phyloP scores from a whole-genome alignment of 1,140 invertebrate genomes.

The Zophobas morio region DNA sequence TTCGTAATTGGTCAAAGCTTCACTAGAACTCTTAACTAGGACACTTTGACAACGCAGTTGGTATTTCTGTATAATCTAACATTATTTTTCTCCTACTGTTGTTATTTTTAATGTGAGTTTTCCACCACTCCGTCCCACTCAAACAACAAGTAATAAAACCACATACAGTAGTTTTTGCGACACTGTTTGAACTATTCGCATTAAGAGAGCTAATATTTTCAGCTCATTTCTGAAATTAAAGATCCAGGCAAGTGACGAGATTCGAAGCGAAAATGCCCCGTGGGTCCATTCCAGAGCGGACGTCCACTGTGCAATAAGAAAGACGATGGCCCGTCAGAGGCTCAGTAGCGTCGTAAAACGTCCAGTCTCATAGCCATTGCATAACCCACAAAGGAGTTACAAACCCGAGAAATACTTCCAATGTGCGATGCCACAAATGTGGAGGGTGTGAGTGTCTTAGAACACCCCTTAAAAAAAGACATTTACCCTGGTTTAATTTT shows the following conservation, averaged over 20 bases:
- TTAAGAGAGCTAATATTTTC: background rate
- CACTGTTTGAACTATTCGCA: background rate
- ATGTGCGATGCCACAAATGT: slow-evolving; percentile 37
- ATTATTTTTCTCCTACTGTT: too few species aligned
- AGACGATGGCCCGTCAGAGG: slow-evolving; percentile 38
- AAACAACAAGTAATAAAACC: too few species aligned
- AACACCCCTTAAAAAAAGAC: background rate
- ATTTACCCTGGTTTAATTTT: too few species aligned
- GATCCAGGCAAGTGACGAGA: slow-evolving; percentile 34
- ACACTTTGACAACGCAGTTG: too few species aligned
- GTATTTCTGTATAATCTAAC: too few species aligned
- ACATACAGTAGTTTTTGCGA: too few species aligned
- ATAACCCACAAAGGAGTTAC: slow-evolving; percentile 45
- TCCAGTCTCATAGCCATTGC: slow-evolving; percentile 47
- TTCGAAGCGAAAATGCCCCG: slow-evolving; percentile 31
- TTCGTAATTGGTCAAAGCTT: too few species aligned
- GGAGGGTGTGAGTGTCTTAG: slow-evolving; percentile 11
- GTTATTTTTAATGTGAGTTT: too few species aligned
- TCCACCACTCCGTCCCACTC: too few species aligned
- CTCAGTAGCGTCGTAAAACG: slow-evolving; percentile 46
- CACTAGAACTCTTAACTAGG: too few species aligned
- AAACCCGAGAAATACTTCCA: slow-evolving; percentile 39
- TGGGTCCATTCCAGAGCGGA: slow-evolving; percentile 35
- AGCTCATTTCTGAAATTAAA: slow-evolving; percentile 20
- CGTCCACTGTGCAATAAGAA: slow-evolving; percentile 41